These are phyloP conservation scores for Poeciliopsis presidionis DNA, from an alignment of 2,797 vertebrate genomes.

Conservation along the genomic window DNA sequence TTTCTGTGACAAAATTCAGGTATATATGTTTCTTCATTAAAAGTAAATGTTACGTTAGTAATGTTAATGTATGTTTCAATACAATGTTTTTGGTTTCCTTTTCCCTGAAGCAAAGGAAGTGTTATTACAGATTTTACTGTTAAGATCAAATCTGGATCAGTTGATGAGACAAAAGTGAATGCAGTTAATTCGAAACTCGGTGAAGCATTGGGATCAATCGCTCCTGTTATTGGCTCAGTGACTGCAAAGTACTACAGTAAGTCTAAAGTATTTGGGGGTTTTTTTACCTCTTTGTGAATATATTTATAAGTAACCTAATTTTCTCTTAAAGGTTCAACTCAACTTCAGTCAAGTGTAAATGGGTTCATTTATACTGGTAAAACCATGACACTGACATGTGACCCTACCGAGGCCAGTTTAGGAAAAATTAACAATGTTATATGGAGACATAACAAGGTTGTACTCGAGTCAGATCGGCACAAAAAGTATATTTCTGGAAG, in stretches of 20 bases:
- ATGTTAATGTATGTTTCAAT: neutral
- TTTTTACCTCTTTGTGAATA: neutral
- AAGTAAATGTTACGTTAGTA: neutral
- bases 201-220: conserved; percentile 23
- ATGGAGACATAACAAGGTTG: conserved; percentile 56
- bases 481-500: rapidly evolving
- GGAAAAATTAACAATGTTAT: rapidly evolving
- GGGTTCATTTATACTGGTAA: conserved; percentile 10
- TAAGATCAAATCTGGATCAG: conserved; percentile 25
- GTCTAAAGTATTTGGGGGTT: conserved; percentile 2
- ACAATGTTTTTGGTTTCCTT: neutral
- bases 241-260: conserved; percentile 37
- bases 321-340: conserved; percentile 21
- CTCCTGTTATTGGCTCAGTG: conserved; percentile 28
- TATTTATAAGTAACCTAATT: neutral
- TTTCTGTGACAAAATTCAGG: conserved; percentile 55
- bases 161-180: conserved; percentile 38
- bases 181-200: conserved; percentile 58
- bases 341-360: neutral
- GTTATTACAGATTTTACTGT: conserved; percentile 73
- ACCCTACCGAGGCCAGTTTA: neutral
- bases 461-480: conserved; percentile 15
- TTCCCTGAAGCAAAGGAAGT: conserved; percentile 82
- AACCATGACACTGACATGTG: conserved; percentile 47
- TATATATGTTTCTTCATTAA: conserved; percentile 19